A percentile compares a stretch with the other conserved stretches of the same genome.
Conservation (phyloP, 2,888 invertebrate species). For the Nemapogon koenigi region DNA sequence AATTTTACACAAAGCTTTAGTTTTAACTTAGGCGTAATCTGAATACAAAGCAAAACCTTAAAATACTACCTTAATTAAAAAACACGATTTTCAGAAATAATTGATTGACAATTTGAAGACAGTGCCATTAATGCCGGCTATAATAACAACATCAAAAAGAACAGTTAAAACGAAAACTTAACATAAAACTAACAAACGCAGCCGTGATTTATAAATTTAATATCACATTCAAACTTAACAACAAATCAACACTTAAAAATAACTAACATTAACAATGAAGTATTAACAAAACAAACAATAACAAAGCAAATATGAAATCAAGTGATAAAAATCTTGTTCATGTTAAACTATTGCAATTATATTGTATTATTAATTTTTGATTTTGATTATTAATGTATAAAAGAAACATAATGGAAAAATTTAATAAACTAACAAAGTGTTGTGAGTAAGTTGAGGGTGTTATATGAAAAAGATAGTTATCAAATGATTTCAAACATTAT, state of each 20-base stretch:
- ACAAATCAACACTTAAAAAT: conserved; percentile 53
- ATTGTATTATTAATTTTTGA: not conserved
- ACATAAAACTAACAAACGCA: conserved; percentile 65
- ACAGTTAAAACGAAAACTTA: conserved; percentile 59
- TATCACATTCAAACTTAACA: conserved; percentile 52
- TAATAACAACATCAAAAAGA: conserved; percentile 35
- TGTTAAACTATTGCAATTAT: not conserved
- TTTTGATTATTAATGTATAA: not conserved
- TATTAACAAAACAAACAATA: conserved; percentile 14
- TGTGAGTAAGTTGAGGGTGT: not conserved
- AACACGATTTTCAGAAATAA: not conserved
- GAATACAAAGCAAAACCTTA: conserved; percentile 21
- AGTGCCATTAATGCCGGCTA: conserved; percentile 51
- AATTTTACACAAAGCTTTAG: conserved; percentile 63
- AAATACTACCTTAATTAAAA: conserved; percentile 18
- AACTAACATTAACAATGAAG: conserved; percentile 38
- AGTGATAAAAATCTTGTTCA: conserved; percentile 12
- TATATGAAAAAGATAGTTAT: too few relatives aligned
- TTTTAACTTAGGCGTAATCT: conserved; percentile 60
- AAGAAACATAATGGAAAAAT: not conserved
- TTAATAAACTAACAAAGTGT: not conserved
- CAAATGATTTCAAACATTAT: too few relatives aligned
- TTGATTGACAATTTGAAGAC: conserved; percentile 3
- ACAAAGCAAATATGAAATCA: conserved; percentile 19
- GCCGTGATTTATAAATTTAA: conserved; percentile 37